Conservation (phyloP, 2,113 vertebrate genomes). For the Misgurnus anguillicaudatus region DNA sequence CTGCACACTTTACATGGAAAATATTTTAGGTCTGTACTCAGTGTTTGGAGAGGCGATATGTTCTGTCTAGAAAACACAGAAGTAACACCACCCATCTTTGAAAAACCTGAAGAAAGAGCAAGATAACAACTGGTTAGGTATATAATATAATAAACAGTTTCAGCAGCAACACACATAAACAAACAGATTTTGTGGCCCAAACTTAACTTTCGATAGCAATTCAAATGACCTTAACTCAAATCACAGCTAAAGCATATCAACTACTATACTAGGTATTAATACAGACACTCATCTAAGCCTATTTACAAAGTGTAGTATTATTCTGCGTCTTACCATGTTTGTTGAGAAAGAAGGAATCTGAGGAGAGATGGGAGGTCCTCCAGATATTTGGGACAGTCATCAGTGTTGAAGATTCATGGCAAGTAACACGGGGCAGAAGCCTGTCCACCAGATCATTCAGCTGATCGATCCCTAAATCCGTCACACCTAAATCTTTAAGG, state of each 20-base stretch:
- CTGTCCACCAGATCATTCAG: constrained; percentile 79
- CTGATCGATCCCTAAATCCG: constrained; percentile 82
- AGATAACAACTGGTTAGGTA: background rate
- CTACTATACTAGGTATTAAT: background rate
- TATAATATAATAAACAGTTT: background rate
- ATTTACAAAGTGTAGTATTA: background rate
- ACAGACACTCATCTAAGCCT: no score
- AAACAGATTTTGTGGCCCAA: no score
- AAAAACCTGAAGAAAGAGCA: constrained; percentile 75
- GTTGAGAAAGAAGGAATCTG: constrained; percentile 92
- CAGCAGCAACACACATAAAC: no score
- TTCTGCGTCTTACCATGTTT: constrained; percentile 83
- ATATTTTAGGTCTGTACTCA: constrained; percentile 76
- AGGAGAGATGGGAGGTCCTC: constrained; percentile 85
- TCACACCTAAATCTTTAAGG: constrained; percentile 86
- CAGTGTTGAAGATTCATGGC: constrained; percentile 57
- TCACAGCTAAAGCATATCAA: no score
- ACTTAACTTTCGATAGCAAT: no score
- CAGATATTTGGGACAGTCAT: constrained; percentile 68
- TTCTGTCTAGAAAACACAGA: constrained; percentile 75
- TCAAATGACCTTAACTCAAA: no score
- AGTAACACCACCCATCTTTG: constrained; percentile 69
- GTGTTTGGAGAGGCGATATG: constrained; percentile 75
- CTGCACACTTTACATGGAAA: constrained; percentile 81
- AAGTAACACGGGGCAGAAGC: constrained; percentile 77